phyloP scores from a whole-genome alignment of 2,113 vertebrate genomes.

The Seriola aureovittata region DNA sequence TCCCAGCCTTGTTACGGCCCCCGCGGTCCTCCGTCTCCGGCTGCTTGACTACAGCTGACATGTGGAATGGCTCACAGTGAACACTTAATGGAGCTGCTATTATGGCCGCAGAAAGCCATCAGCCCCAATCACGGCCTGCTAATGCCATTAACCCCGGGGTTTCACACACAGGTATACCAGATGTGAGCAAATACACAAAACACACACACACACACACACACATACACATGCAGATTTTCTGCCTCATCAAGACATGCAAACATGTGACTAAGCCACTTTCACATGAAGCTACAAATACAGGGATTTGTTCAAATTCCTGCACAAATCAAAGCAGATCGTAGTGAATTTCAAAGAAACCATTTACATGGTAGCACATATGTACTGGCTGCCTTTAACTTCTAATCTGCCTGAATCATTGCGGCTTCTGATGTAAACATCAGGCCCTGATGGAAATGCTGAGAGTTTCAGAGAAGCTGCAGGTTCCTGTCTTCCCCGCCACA shows the following conservation, averaged over 20 bases:
- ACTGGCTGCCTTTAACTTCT: neutral
- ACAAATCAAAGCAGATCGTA: constrained; percentile 10
- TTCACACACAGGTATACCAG: constrained; percentile 67
- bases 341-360: neutral
- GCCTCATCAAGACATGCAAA: constrained; percentile 22
- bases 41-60: constrained; percentile 68
- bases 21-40: constrained; percentile 48
- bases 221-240: constrained; percentile 23
- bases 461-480: constrained; percentile 28
- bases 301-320: constrained; percentile 20
- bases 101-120: constrained; percentile 66
- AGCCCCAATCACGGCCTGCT: constrained; percentile 63
- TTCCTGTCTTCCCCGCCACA: constrained; percentile 7
- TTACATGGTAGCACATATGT: neutral
- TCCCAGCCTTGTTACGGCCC: constrained; percentile 34
- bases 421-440: neutral
- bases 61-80: constrained; percentile 77
- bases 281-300: constrained; percentile 13
- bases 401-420: neutral
- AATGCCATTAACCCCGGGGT: constrained; percentile 74
- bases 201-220: constrained; percentile 15
- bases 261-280: neutral
- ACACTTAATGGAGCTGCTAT: constrained; percentile 72
- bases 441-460: neutral
- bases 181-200: constrained; percentile 27